Evolutionary conservation across 2,113 vertebrate genomes (phyloP).

Genomic region (Aptenodytes patagonicus): DNA sequence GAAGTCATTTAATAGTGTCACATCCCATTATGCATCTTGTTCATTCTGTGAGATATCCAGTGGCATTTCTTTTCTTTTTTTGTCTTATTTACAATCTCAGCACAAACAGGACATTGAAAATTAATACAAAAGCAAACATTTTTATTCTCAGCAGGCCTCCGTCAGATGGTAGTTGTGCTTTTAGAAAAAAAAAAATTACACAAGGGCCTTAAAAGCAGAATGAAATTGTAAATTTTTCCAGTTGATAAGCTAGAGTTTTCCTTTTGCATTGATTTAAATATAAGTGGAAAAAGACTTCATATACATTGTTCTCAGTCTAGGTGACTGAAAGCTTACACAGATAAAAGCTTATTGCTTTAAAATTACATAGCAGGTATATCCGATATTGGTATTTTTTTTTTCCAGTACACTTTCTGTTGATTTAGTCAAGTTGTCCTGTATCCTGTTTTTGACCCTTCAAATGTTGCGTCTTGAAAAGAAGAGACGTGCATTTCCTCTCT

Average conservation of each 20-base stretch:
- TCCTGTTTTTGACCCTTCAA: neutral
- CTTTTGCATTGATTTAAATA: neutral
- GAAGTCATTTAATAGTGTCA: neutral
- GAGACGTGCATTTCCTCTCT: neutral
- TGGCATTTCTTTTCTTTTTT: neutral
- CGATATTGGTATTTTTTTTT: neutral
- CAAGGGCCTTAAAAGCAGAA: neutral
- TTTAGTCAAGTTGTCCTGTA: neutral
- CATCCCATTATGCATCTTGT: neutral
- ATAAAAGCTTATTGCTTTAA: neutral
- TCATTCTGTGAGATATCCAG: neutral
- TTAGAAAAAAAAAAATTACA: neutral
- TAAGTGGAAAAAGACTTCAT: neutral
- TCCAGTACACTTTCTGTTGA: neutral
- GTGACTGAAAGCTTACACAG: neutral
- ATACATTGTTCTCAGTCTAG: neutral
- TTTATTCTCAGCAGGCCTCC: neutral
- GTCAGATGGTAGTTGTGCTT: neutral
- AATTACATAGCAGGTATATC: neutral
- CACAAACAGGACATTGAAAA: neutral
- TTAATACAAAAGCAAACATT: neutral
- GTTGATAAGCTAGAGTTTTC: neutral
- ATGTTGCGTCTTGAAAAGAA: neutral
- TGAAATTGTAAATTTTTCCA: neutral
- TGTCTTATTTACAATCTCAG: neutral